These are phyloP conservation scores for Lacerta bilineata DNA, from an alignment of 2,797 vertebrate genomes.

Conservation along the genomic window DNA sequence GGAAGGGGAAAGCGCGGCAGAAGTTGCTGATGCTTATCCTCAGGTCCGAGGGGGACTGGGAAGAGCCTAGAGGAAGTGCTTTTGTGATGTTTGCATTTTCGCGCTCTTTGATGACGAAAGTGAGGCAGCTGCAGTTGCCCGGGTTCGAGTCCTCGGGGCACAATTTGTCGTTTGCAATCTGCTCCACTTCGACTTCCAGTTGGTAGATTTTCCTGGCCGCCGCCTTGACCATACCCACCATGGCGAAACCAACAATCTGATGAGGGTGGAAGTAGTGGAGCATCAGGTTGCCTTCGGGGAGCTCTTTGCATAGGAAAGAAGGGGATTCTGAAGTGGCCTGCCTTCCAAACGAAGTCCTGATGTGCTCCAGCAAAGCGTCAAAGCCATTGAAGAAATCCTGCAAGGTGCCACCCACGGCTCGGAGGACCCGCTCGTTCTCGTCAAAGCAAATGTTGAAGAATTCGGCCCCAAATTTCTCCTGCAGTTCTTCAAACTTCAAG, in stretches of 20 bases:
- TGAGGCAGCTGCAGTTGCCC: slow-evolving; percentile 89
- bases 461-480: slow-evolving; percentile 94
- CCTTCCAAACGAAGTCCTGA: slow-evolving; percentile 95
- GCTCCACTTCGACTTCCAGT: slow-evolving; percentile 92
- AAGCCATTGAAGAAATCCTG: slow-evolving; percentile 99
- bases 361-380: slow-evolving; percentile 96
- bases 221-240: slow-evolving; percentile 94
- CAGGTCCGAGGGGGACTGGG: slow-evolving; percentile 90
- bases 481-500: slow-evolving; percentile 91
- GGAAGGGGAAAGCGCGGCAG: slow-evolving; percentile 97
- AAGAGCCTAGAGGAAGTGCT: slow-evolving; percentile 83
- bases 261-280: slow-evolving; percentile 96
- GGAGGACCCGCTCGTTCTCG: slow-evolving; percentile 95
- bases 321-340: slow-evolving; percentile 92
- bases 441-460: slow-evolving; percentile 97
- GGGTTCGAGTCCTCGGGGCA: slow-evolving; percentile 83
- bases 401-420: slow-evolving; percentile 94
- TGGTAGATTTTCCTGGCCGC: slow-evolving; percentile 93
- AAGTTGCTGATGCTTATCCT: slow-evolving; percentile 95
- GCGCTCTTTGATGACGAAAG: slow-evolving; percentile 88
- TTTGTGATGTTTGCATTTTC: slow-evolving; percentile 79
- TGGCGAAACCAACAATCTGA: slow-evolving; percentile 92
- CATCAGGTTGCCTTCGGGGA: slow-evolving; percentile 85
- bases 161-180: slow-evolving; percentile 83
- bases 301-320: slow-evolving; percentile 98